phyloP scores from a whole-genome alignment of 2,113 vertebrate species.

The Anser brachyrhynchus region DNA sequence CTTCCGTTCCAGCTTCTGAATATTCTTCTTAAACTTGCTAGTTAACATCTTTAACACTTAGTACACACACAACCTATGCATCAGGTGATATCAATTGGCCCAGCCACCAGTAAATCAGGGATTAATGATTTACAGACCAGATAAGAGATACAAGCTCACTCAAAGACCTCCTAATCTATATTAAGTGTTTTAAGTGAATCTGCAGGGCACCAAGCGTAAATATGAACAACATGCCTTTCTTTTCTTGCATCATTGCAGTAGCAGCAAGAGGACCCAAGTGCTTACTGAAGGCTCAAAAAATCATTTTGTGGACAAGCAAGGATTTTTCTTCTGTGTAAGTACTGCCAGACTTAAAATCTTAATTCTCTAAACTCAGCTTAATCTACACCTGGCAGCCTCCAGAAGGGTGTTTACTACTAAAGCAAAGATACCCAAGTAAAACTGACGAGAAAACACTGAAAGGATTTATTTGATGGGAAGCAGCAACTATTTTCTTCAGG shows the following conservation, averaged over 20 bases:
- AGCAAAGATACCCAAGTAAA: background rate
- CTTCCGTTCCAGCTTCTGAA: background rate
- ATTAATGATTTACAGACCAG: constrained; percentile 33
- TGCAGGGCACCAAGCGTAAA: background rate
- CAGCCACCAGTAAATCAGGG: background rate
- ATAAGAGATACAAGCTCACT: background rate
- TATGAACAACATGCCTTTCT: background rate
- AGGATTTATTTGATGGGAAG: background rate
- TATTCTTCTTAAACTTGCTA: background rate
- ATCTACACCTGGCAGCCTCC: background rate
- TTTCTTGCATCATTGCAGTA: fast-evolving
- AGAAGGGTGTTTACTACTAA: background rate
- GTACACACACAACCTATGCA: background rate
- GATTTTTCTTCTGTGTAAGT: background rate
- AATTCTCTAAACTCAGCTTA: background rate
- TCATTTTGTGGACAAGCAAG: background rate
- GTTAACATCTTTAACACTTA: background rate
- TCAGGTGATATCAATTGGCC: background rate
- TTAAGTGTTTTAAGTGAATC: background rate
- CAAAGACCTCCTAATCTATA: constrained; percentile 22
- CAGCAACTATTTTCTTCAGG: background rate
- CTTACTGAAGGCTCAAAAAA: constrained; percentile 7
- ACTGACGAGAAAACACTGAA: background rate
- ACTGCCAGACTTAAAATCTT: background rate
- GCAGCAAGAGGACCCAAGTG: background rate